phyloP scores from a whole-genome alignment of 2,797 vertebrate species.

The Phyllotis vaccarum region DNA sequence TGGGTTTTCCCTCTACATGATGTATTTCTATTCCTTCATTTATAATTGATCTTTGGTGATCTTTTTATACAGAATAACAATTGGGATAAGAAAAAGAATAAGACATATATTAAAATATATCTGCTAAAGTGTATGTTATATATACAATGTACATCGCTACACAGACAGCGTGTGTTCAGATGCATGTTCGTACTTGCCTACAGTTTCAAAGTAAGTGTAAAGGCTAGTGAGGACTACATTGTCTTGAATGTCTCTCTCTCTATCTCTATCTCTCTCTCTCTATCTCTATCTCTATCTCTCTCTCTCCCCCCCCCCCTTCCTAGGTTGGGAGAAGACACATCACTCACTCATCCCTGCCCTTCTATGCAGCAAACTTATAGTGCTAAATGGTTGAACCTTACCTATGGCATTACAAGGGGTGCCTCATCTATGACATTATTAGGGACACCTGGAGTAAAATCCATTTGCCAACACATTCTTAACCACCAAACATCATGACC shows the following conservation, averaged over 20 bases:
- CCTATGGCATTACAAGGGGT: neutral
- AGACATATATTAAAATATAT: neutral
- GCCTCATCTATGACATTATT: neutral
- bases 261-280: too few relatives aligned
- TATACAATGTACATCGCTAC: neutral
- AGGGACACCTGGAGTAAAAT: neutral
- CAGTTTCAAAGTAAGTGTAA: neutral
- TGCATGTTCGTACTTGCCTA: neutral
- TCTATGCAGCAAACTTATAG: neutral
- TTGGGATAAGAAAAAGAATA: conserved; percentile 28
- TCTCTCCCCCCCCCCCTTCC: neutral
- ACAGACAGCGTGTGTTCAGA: neutral
- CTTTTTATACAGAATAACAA: too few relatives aligned
- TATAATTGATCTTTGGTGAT: neutral
- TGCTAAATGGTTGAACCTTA: neutral
- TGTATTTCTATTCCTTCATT: neutral
- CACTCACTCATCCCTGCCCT: neutral
- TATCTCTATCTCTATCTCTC: too few relatives aligned
- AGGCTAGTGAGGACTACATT: neutral
- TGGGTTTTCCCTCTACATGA: neutral
- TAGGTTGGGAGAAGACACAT: neutral
- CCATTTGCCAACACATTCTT: neutral
- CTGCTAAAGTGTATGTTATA: neutral
- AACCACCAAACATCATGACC: neutral
- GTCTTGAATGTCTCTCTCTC: neutral